These are phyloP conservation scores for Cettia cetti DNA, from an alignment of 2,113 vertebrate species.

Conservation along the genomic window DNA sequence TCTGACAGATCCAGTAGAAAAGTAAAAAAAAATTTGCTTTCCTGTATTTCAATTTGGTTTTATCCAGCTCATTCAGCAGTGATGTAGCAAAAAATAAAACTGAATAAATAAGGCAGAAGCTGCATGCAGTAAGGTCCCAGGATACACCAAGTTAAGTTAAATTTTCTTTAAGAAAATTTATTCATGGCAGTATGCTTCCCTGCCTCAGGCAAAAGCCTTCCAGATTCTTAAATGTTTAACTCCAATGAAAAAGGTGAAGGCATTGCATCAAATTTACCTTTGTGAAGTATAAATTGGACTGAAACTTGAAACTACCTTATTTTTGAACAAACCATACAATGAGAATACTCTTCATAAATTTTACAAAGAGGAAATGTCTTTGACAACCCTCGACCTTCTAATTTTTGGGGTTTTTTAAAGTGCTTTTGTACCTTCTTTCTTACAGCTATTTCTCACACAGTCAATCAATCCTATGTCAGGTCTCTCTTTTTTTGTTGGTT, in stretches of 20 bases:
- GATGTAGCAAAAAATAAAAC: neutral
- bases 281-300: neutral
- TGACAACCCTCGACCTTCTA: neutral
- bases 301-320: neutral
- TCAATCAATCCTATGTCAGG: neutral
- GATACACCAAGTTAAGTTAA: neutral
- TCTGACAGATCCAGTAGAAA: neutral
- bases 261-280: neutral
- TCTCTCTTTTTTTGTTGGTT: too few relatives aligned
- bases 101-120: constrained; percentile 26
- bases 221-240: neutral
- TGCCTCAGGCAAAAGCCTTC: neutral
- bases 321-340: neutral
- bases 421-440: neutral
- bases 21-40: neutral
- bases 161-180: constrained; percentile 38
- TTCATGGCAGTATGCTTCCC: neutral
- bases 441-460: neutral
- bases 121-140: neutral
- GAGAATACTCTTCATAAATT: neutral
- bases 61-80: neutral
- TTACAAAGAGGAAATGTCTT: neutral
- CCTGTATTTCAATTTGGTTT: neutral
- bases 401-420: neutral
- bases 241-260: neutral